These are phyloP conservation scores for Gobius niger DNA, from an alignment of 2,113 vertebrate genomes.

Conservation along the genomic window DNA sequence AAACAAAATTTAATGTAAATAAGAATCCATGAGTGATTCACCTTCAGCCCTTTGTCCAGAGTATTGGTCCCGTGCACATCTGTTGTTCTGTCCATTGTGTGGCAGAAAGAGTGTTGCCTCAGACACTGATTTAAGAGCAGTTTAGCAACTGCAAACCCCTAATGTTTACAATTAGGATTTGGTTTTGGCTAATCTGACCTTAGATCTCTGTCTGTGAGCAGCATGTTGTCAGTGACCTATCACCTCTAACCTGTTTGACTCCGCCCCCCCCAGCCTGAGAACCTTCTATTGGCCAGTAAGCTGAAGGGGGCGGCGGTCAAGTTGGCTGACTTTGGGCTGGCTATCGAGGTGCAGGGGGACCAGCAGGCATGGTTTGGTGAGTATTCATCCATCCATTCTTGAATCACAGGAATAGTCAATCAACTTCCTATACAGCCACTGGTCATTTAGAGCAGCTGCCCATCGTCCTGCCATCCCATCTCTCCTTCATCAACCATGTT, in stretches of 20 bases:
- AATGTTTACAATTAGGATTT: slow-evolving; percentile 57
- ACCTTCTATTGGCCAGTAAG: slow-evolving; percentile 82
- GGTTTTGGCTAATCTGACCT: slow-evolving; percentile 70
- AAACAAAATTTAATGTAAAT: slow-evolving; percentile 30
- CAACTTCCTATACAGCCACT: slow-evolving; percentile 15
- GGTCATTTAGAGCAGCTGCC: slow-evolving; percentile 14
- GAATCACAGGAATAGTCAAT: slow-evolving; percentile 30
- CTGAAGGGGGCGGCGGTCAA: slow-evolving; percentile 82
- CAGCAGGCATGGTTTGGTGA: slow-evolving; percentile 83
- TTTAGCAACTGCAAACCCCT: slow-evolving; percentile 63
- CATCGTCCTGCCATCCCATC: slow-evolving; percentile 28
- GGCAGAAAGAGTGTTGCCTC: slow-evolving; percentile 62
- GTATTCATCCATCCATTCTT: slow-evolving; percentile 60
- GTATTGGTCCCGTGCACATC: slow-evolving; percentile 61
- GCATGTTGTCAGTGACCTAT: slow-evolving; percentile 67
- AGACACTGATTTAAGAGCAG: slow-evolving; percentile 72
- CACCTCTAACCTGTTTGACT: slow-evolving; percentile 77
- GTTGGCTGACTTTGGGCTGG: slow-evolving; percentile 82
- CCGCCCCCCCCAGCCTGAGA: slow-evolving; percentile 80
- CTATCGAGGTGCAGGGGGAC: slow-evolving; percentile 81
- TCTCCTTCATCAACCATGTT: slow-evolving; percentile 39
- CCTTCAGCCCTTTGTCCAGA: slow-evolving; percentile 43
- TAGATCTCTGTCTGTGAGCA: slow-evolving; percentile 71
- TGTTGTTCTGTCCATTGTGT: slow-evolving; percentile 63
- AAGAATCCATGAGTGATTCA: slow-evolving; percentile 48